Base-by-base conservation (phyloP, 2,888 invertebrate genomes). In the Patella ulyssiponensis region DNA sequence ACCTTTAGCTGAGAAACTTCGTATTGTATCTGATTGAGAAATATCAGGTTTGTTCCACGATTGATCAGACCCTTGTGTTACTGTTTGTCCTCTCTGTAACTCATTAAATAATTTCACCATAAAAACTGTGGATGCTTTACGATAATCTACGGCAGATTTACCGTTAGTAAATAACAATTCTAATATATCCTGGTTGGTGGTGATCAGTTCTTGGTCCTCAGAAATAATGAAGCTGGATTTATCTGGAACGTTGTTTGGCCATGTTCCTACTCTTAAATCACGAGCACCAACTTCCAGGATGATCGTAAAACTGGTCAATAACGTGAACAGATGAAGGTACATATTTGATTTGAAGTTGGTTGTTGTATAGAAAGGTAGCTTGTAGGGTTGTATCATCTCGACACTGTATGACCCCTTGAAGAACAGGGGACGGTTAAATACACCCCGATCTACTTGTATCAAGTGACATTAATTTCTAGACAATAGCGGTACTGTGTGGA, bases 41-140 rank as follows among this genome's bases (percentile, higher is more conserved):
- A 84, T 69, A 69, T 75, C 78, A 14, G 54, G 44, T 69, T 72
- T 53, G 17, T 73, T 54, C 23, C 33, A 69, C n/a, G 54, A 56
- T 70, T 58, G 71, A 17, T 71, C 69, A 1, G 71, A 20, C 15
- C 71, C 74, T 44, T 51, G 56, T 3, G 53, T 72, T 14, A 77
- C 52, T 7, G 69, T 56, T 15, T 64, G 44, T 23, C 54, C 56
- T 64, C 81, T 77, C 53, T 86, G 79, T 69, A 89, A 82, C 69
- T 85, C 79, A 64, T 87, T 83, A 72, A 87, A 89, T 11, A 89
- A 83, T 56, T 83, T 80, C 73, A 88, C 79, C 83, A 89, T 86
- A 78, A 87, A 89, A 44, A 81, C 80, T 4, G 84, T 84, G 3
- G 88, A 95, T 94, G 91, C 79, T 70, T 82, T 84, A 9, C 75